phyloP scores from a whole-genome alignment of 1,140 invertebrate genomes.

The Macrobrachium rosenbergii region DNA sequence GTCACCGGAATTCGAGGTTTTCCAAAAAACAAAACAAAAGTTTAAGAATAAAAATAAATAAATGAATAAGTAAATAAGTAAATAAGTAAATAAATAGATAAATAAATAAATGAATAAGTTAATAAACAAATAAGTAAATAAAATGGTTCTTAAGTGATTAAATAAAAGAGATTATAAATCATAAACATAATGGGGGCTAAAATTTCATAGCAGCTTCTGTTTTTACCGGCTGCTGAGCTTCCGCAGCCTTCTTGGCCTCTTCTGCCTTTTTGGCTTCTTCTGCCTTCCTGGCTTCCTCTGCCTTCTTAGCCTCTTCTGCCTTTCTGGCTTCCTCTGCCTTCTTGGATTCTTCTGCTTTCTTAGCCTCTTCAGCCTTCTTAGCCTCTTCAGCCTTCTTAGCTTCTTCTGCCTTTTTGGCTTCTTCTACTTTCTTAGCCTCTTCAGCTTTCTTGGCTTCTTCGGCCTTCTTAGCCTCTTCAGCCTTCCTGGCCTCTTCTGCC shows the following conservation, averaged over 20 bases:
- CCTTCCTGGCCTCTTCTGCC: background rate
- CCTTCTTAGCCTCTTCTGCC: background rate
- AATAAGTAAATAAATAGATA: background rate
- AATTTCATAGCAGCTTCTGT: conserved; percentile 1
- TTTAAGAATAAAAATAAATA: background rate
- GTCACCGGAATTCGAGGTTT: conserved; percentile 43
- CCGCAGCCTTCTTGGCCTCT: conserved; percentile 31
- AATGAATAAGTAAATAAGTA: conserved; percentile 1
- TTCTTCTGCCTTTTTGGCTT: conserved; percentile 32
- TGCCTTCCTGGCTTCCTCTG: conserved; percentile 9
- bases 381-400: conserved; percentile 26
- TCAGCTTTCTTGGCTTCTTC: background rate
- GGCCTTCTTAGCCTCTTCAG: conserved; percentile 5
- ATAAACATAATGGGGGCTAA: conserved; percentile 9
- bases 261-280: background rate
- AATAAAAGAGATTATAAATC: background rate
- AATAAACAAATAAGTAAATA: background rate
- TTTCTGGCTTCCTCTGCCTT: conserved; percentile 15
- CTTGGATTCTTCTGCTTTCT: background rate
- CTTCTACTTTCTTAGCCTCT: conserved; percentile 8
- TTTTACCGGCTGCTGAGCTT: conserved; percentile 35
- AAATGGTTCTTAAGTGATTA: background rate
- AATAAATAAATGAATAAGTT: background rate
- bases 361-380: conserved; percentile 32
- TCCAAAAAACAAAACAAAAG: background rate